Conservation (phyloP, 2,888 invertebrate genomes). For the Spialia ferax region DNA sequence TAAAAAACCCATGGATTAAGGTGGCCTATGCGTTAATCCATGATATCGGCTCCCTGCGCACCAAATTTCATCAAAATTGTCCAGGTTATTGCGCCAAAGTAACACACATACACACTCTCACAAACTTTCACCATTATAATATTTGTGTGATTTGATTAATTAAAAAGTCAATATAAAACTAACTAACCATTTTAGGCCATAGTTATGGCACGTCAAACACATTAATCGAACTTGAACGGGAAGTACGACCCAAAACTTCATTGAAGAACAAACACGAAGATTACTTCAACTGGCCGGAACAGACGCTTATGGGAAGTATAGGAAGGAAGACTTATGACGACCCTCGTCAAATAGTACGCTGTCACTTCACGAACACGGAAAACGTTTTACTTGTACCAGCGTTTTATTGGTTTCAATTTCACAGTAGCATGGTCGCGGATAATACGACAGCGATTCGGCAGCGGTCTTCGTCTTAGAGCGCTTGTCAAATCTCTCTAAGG, state of each 20-base stretch:
- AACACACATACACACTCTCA: too few species aligned
- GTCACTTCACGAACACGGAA: constrained; percentile 70
- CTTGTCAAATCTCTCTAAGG: constrained; percentile 28
- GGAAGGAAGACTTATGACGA: constrained; percentile 83
- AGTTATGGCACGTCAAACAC: constrained; percentile 18
- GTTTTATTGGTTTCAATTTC: constrained; percentile 85
- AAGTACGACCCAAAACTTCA: constrained; percentile 17
- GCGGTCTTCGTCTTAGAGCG: constrained; percentile 21
- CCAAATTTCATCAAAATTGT: too few species aligned
- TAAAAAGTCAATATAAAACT: not conserved
- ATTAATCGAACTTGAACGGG: constrained; percentile 9
- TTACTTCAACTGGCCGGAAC: constrained; percentile 18
- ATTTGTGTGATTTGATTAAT: too few species aligned
- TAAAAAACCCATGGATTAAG: too few species aligned
- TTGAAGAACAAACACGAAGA: constrained; percentile 9
- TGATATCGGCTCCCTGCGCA: too few species aligned
- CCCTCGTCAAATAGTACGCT: constrained; percentile 73
- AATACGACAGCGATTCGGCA: constrained; percentile 61
- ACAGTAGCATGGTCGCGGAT: constrained; percentile 71
- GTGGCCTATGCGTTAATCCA: too few species aligned
- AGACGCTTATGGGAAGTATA: constrained; percentile 7
- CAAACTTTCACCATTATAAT: too few species aligned
- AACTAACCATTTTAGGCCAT: not conserved
- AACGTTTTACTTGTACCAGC: constrained; percentile 77
- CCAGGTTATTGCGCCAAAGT: too few species aligned